Evolutionary conservation across 2,888 invertebrate species (phyloP).

Genomic region (Athetis lepigone): DNA sequence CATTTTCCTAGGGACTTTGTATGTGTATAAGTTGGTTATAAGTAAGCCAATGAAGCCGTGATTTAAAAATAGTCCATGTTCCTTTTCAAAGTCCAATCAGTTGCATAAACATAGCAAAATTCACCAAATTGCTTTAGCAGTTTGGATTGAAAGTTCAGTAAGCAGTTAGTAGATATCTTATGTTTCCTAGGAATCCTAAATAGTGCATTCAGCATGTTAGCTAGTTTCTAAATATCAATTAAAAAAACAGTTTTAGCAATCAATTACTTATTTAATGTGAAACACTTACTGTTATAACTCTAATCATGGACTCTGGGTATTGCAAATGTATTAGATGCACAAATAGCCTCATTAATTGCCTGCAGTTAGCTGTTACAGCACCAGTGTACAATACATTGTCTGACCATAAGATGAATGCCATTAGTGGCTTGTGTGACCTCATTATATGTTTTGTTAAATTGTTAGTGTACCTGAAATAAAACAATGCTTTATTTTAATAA

Average conservation of each 20-base stretch:
- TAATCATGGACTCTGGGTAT: conserved; percentile 81
- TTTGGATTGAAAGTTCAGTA: too few species aligned
- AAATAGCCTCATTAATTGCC: conserved; percentile 81
- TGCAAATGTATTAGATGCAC: conserved; percentile 78
- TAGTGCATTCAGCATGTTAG: too few species aligned
- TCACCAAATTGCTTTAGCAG: too few species aligned
- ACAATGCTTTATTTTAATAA: neutral
- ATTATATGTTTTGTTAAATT: conserved; percentile 77
- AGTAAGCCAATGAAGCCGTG: too few species aligned
- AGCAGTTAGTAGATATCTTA: too few species aligned
- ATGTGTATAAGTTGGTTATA: too few species aligned
- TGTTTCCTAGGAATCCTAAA: too few species aligned
- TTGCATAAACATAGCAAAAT: too few species aligned
- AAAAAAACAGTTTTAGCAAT: neutral
- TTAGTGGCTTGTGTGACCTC: conserved; percentile 81
- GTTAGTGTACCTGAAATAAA: conserved; percentile 76
- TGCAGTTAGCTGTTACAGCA: conserved; percentile 76
- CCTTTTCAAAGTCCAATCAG: too few species aligned
- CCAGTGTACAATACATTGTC: conserved; percentile 78
- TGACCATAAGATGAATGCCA: conserved; percentile 82
- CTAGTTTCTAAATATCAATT: too few species aligned
- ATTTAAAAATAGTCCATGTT: too few species aligned
- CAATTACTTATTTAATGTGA: conserved; percentile 67
- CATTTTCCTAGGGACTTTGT: too few species aligned
- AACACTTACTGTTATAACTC: conserved; percentile 80